Evolutionary conservation across 2,113 vertebrate genomes (phyloP).

Genomic region (Pyrgilauda ruficollis): DNA sequence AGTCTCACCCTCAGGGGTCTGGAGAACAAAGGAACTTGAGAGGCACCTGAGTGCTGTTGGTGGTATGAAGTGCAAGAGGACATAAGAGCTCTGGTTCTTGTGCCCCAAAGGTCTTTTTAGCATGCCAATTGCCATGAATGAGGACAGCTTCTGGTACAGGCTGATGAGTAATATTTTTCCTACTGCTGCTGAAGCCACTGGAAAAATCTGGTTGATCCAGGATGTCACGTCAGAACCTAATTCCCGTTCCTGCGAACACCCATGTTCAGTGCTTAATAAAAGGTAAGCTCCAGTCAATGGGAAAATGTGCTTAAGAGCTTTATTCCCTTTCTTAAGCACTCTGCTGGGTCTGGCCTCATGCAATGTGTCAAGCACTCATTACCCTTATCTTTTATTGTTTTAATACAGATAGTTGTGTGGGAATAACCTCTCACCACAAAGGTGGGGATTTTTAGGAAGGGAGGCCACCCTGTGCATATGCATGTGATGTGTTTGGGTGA

Average conservation of each 20-base stretch:
- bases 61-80: neutral
- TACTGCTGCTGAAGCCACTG: conserved; percentile 22
- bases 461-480: neutral
- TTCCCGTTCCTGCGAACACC: neutral
- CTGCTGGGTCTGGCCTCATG: neutral
- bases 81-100: neutral
- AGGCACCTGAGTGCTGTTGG: neutral
- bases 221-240: conserved; percentile 32
- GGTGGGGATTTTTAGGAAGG: neutral
- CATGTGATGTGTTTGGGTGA: neutral
- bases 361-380: neutral
- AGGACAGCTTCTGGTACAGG: neutral
- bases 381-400: neutral
- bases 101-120: neutral
- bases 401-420: neutral
- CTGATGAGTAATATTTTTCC: neutral
- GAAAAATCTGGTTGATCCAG: conserved; percentile 51
- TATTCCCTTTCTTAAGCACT: conserved; percentile 27
- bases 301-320: conserved; percentile 58
- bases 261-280: conserved; percentile 7
- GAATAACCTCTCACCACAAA: conserved; percentile 14
- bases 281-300: conserved; percentile 43
- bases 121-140: neutral
- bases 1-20: neutral
- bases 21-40: neutral